A percentile compares a stretch with the other conserved stretches of the same genome.
Conservation (phyloP, 2,113 vertebrate genomes). For the Cottus gobio region DNA sequence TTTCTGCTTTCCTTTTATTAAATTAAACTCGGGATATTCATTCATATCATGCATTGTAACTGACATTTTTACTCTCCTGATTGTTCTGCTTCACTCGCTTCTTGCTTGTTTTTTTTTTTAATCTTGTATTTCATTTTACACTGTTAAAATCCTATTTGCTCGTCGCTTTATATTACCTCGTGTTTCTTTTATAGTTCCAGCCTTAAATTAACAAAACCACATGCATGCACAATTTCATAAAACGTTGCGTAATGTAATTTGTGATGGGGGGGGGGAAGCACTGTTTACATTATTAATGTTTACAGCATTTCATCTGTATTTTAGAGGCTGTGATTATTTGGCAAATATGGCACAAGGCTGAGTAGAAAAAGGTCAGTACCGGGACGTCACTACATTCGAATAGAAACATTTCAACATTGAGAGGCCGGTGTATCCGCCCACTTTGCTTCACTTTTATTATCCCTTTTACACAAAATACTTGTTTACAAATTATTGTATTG, state of each 20-base stretch:
- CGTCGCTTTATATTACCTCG: neutral
- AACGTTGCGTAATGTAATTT: conserved; percentile 2
- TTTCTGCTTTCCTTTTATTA: conserved; percentile 18
- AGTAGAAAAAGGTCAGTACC: conserved; percentile 1
- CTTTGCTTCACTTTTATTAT: neutral
- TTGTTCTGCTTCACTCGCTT: neutral
- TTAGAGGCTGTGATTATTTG: conserved; percentile 6
- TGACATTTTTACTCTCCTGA: neutral
- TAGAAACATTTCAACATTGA: neutral
- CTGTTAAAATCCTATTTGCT: neutral
- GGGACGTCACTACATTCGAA: neutral
- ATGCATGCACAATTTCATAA: neutral
- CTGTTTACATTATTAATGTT: conserved; percentile 10
- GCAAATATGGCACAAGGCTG: neutral
- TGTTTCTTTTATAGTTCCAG: neutral
- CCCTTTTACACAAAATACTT: neutral
- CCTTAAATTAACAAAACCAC: neutral
- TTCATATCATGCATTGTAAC: neutral
- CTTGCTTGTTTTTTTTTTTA: neutral
- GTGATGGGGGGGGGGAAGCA: neutral
- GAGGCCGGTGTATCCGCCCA: neutral
- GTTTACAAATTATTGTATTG: neutral
- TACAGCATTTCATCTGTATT: neutral
- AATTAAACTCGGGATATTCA: neutral
- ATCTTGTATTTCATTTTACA: neutral